Percentiles rank a stretch among this genome's conserved stretches.
These are phyloP conservation scores for Mnemiopsis leidyi DNA, from an alignment of 37 sponge, comb jelly and placozoan species.

Conservation along the genomic window DNA sequence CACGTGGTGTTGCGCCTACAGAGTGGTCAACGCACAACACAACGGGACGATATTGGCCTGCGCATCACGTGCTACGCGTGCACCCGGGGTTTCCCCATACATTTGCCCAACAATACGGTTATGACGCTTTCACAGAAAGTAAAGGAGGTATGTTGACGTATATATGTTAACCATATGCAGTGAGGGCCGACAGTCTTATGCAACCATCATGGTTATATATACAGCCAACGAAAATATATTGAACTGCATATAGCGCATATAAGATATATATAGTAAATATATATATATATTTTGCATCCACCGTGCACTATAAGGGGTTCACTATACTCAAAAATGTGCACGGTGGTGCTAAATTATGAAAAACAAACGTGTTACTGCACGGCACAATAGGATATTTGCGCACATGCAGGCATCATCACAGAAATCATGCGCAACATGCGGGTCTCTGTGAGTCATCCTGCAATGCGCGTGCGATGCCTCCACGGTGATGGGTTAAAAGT, in stretches of 20 bases:
- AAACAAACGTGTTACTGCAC: not conserved
- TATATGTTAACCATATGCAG: not conserved
- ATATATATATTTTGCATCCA: not conserved
- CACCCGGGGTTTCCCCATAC: not conserved
- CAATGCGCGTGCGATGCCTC: not conserved
- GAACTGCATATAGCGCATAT: not conserved
- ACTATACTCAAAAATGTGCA: not conserved
- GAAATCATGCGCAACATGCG: not conserved
- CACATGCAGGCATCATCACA: not conserved
- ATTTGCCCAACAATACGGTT: constrained; percentile 23
- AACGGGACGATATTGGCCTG: not conserved
- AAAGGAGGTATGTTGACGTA: constrained; percentile 4
- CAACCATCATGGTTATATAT: not conserved
- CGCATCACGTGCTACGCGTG: not conserved
- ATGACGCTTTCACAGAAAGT: constrained; percentile 8
- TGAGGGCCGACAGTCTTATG: not conserved
- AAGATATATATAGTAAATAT: not conserved
- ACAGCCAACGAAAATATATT: not conserved
- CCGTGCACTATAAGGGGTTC: not conserved
- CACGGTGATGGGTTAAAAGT: not conserved
- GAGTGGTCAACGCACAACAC: not conserved
- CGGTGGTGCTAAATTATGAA: not conserved
- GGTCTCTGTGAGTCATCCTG: not conserved
- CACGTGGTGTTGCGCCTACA: not conserved
- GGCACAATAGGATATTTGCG: not conserved